Conservation (phyloP, 1,140 invertebrate genomes). For the Microplitis demolitor region DNA sequence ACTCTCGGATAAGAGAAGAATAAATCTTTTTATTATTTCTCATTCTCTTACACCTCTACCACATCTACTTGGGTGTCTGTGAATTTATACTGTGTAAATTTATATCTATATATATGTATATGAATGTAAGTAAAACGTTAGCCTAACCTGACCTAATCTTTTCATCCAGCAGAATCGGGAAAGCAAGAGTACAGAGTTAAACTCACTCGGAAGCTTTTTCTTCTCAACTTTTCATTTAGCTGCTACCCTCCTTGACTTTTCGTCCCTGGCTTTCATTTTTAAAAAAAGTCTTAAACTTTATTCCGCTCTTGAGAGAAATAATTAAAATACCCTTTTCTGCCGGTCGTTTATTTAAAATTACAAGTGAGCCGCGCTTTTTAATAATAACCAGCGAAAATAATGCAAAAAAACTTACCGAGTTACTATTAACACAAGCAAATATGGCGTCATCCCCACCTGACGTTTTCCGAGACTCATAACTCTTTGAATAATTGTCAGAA, state of each 20-base stretch:
- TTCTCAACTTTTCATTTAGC: not conserved
- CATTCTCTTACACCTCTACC: constrained; percentile 29
- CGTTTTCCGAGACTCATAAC: too few relatives aligned
- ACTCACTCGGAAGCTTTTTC: not conserved
- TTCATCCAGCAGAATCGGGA: not conserved
- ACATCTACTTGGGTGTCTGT: not conserved
- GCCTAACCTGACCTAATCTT: constrained; percentile 4
- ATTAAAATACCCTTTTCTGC: constrained; percentile 1
- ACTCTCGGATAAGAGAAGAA: constrained; percentile 61
- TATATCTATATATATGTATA: not conserved
- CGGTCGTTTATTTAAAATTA: not conserved
- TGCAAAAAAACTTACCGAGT: too few relatives aligned
- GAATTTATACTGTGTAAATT: not conserved
- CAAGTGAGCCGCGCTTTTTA: not conserved
- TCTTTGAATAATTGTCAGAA: not conserved
- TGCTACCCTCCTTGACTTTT: constrained; percentile 9
- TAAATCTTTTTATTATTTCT: constrained; percentile 62
- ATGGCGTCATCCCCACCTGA: too few relatives aligned
- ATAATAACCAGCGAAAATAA: not conserved
- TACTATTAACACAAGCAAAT: not conserved
- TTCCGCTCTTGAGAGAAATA: not conserved
- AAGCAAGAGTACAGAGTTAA: not conserved
- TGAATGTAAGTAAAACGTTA: not conserved
- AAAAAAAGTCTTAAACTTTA: not conserved
- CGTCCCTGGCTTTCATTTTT: constrained; percentile 18